Percentiles rank a stretch among this genome's conserved stretches.
phyloP scores from a whole-genome alignment of 2,888 invertebrate species.

The Sarcophaga variegata region DNA sequence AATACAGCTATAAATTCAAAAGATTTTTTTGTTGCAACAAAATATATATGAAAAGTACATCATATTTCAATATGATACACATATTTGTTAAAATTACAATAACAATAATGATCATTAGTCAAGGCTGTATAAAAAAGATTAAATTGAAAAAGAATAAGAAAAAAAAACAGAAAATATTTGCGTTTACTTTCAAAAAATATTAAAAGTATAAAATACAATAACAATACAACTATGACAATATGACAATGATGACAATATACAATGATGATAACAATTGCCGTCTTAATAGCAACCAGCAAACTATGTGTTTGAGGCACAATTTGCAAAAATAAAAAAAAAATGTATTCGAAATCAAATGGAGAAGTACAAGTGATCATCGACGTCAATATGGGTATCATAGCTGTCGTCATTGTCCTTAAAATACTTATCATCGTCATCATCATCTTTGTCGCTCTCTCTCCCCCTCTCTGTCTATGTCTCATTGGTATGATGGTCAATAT shows the following conservation, averaged over 20 bases:
- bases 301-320: constrained; percentile 13
- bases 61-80: too few species aligned
- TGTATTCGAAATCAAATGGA: constrained; percentile 1
- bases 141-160: not conserved
- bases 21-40: not conserved
- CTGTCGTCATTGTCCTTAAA: not conserved
- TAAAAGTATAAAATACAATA: not conserved
- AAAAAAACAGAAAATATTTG: not conserved
- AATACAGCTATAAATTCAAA: constrained; percentile 3
- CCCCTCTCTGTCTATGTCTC: too few species aligned
- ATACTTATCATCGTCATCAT: constrained; percentile 3
- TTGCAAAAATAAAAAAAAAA: constrained; percentile 6
- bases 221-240: not conserved
- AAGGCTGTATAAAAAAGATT: not conserved
- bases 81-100: not conserved
- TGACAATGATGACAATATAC: not conserved
- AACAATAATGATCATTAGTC: constrained; percentile 17
- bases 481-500: not conserved
- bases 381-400: not conserved
- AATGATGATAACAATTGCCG: not conserved
- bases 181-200: not conserved
- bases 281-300: not conserved
- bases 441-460: too few species aligned
- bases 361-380: constrained; percentile 7
- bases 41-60: too few species aligned